Evolutionary conservation across 2,797 vertebrate genomes (phyloP).

Genomic region (Eutrigla gurnardus): DNA sequence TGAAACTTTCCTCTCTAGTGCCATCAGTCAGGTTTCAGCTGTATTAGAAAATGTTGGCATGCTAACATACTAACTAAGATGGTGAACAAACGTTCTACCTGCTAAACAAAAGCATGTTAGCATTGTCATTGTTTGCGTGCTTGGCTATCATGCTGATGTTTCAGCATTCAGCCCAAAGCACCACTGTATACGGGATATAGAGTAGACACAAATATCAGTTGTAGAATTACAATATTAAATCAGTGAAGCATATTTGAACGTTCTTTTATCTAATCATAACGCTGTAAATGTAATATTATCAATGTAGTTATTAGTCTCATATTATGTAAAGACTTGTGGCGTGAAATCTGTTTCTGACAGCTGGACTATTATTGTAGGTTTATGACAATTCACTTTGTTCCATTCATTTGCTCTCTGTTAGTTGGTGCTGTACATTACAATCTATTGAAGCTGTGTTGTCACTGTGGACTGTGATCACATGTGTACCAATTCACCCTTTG

Average conservation of each 20-base stretch:
- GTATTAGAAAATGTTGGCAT: background rate
- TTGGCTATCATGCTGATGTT: background rate
- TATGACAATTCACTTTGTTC: background rate
- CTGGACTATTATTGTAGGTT: background rate
- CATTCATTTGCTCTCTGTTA: background rate
- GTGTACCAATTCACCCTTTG: constrained; percentile 52
- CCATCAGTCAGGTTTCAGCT: background rate
- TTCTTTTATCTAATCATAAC: background rate
- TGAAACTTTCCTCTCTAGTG: background rate
- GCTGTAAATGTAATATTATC: background rate
- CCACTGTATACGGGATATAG: no score
- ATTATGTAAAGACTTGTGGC: background rate
- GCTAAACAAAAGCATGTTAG: background rate
- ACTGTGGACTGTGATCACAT: constrained; percentile 4
- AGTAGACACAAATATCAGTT: background rate
- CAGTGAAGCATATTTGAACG: background rate
- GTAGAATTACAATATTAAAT: background rate
- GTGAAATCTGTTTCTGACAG: background rate
- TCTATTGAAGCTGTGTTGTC: constrained; percentile 14
- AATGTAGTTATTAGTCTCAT: background rate
- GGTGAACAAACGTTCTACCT: background rate
- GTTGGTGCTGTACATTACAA: constrained; percentile 7
- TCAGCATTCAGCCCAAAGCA: background rate
- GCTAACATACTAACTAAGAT: background rate
- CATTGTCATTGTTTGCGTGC: background rate